Percentiles rank a stretch among this genome's conserved stretches.
These are phyloP conservation scores for Megathymus violae DNA, from an alignment of 1,140 invertebrate genomes.

Conservation along the genomic window DNA sequence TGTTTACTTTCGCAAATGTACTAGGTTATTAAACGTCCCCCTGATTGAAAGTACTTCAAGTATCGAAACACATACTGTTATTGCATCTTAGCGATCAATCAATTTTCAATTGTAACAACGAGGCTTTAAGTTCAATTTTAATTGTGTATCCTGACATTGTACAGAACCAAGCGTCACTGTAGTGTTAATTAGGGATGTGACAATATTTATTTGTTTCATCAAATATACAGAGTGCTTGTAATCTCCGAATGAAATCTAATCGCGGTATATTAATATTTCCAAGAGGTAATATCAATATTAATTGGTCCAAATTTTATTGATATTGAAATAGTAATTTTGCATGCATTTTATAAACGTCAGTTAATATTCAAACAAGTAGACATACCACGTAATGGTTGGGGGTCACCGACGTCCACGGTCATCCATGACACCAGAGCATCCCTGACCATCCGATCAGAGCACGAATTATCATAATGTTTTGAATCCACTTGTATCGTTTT, in stretches of 20 bases:
- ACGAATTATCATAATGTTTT: too few relatives aligned
- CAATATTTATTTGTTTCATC: neutral
- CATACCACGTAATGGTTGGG: too few relatives aligned
- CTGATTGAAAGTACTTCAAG: conserved; percentile 35
- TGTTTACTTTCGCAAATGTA: conserved; percentile 78
- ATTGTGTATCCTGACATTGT: neutral
- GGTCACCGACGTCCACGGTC: too few relatives aligned
- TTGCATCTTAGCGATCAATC: neutral
- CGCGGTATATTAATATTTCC: neutral
- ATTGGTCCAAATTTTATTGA: neutral
- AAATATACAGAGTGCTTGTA: conserved; percentile 2
- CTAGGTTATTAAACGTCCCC: conserved; percentile 62
- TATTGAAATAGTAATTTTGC: neutral
- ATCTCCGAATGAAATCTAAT: neutral
- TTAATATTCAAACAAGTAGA: too few relatives aligned
- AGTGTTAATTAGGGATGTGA: conserved; percentile 3
- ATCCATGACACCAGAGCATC: too few relatives aligned
- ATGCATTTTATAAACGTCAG: too few relatives aligned
- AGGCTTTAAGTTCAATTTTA: neutral
- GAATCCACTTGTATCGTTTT: too few relatives aligned
- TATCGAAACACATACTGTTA: neutral
- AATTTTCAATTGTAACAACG: neutral
- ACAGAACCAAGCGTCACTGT: neutral
- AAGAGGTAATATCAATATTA: too few relatives aligned
- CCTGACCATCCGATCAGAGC: too few relatives aligned